Base-by-base conservation (phyloP, 2,888 invertebrate genomes). In the Panopea generosa region DNA sequence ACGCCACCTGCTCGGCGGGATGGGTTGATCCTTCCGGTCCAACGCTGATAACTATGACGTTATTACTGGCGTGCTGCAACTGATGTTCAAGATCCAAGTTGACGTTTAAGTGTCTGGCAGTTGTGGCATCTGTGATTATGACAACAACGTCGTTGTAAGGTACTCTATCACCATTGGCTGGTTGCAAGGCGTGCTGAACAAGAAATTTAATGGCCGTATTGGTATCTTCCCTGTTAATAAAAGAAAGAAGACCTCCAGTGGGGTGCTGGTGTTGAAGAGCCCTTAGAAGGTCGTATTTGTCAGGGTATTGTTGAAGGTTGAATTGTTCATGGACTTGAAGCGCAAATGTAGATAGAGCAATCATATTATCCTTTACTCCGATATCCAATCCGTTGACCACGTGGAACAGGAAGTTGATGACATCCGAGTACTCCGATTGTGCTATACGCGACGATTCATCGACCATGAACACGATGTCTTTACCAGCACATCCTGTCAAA, bases 391-490 rank as follows among this genome's bases (percentile, higher is more conserved):
- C 29, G 24, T 50, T 50, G 18, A 62, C 66, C 3, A 61, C 56
- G 14, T 69, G 47, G 18, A 57, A 53, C 9, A 77, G 40, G 14
- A 38, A 26, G 2, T 22, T 33, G 24, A 73, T 27, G 16, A 67
- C 43, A 26, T 45, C 56, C n/a, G n/a, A 16, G 6, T 18, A 56
- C n/a, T n/a, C 50, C 2, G 27, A 20, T 14, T 22, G 24, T 24
- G 33, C 11, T 1, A 18, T n/a, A 38, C 18, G n/a, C 1, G 50
- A 33, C 4, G 65, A 60, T 22, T 69, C 50, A 45, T 77, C 77
- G 14, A 77, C 66, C 24, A 77, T n/a, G 52, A 77, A 60, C 14
- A 70, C 62, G 33, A 77, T 73, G 29, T 77, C 77, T 47, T 77
- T 77, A 7, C 40, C 40, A 16, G 40, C 16, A 16, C 40, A n/a